Conservation (phyloP, 2,113 vertebrate genomes). For the Halichoeres trimaculatus region DNA sequence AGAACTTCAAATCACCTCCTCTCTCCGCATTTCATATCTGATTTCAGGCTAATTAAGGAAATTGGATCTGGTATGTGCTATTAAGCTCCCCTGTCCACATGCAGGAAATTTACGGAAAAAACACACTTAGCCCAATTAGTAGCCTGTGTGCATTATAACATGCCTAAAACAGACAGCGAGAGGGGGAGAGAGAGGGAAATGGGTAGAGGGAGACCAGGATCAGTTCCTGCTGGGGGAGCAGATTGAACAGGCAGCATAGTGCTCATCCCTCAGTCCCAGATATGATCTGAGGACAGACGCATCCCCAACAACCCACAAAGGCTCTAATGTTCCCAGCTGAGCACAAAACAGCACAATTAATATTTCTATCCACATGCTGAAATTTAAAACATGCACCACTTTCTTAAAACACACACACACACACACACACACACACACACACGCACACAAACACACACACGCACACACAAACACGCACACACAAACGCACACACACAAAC, state of each 20-base stretch:
- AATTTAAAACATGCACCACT: conserved; percentile 16
- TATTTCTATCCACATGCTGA: conserved; percentile 4
- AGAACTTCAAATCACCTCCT: conserved; percentile 62
- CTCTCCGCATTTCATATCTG: conserved; percentile 53
- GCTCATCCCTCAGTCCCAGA: conserved; percentile 53
- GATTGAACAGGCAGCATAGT: conserved; percentile 67
- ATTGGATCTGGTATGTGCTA: conserved; percentile 56
- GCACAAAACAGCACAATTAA: conserved; percentile 24
- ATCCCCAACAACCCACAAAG: conserved; percentile 49
- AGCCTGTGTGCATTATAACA: conserved; percentile 35
- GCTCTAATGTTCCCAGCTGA: conserved; percentile 41
- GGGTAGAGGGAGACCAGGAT: conserved; percentile 4
- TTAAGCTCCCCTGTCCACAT: conserved; percentile 49
- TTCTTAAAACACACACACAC: background rate
- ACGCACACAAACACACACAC: conserved; percentile 13
- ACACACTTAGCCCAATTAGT: conserved; percentile 57
- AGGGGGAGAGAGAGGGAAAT: background rate
- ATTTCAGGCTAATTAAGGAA: conserved; percentile 73
- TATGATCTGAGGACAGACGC: conserved; percentile 61
- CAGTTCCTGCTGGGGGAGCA: conserved; percentile 77
- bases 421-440: background rate
- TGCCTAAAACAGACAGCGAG: conserved; percentile 14
- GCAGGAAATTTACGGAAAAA: conserved; percentile 43
- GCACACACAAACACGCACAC: background rate
- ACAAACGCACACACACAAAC: conserved; percentile 36